Percentiles rank a stretch among this genome's conserved stretches.
Evolutionary conservation across 2,113 vertebrate genomes (phyloP).

Genomic region (Megaceryle torquata): DNA sequence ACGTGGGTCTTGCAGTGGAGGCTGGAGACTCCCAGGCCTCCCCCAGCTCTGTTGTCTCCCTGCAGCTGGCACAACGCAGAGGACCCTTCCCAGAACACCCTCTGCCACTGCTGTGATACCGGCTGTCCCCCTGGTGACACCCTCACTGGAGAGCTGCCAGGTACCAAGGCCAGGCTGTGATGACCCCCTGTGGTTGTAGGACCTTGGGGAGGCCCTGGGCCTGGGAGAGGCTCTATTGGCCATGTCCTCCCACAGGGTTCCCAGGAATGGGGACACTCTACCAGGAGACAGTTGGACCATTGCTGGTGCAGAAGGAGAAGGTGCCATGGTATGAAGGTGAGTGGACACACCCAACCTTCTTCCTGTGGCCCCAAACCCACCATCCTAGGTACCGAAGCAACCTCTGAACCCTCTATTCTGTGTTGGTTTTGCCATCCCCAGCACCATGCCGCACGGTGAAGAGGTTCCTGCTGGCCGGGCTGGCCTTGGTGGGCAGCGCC

Average conservation of each 20-base stretch:
- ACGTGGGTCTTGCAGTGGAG: neutral
- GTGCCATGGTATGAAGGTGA: slow-evolving; percentile 18
- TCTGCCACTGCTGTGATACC: neutral
- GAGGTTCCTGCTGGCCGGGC: neutral
- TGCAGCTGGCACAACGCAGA: slow-evolving; percentile 38
- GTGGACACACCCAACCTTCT: neutral
- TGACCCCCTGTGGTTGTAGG: neutral
- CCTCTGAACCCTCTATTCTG: neutral
- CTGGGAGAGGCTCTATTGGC: neutral
- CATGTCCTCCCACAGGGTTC: neutral
- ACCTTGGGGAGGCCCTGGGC: neutral
- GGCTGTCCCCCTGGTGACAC: neutral
- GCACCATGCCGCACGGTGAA: neutral
- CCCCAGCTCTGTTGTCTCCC: neutral
- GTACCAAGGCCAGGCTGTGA: neutral
- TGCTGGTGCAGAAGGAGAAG: neutral
- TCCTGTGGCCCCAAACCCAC: neutral
- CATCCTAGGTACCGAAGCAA: fast-evolving
- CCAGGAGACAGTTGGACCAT: neutral
- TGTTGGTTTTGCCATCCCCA: neutral
- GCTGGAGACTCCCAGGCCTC: neutral
- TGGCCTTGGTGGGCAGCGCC: neutral
- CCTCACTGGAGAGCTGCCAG: neutral
- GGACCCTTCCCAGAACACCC: neutral
- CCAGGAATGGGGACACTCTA: neutral